Percentiles rank a stretch among this genome's conserved stretches.
Conservation (phyloP, 2,113 vertebrate genomes). For the Crotalus helleri region DNA sequence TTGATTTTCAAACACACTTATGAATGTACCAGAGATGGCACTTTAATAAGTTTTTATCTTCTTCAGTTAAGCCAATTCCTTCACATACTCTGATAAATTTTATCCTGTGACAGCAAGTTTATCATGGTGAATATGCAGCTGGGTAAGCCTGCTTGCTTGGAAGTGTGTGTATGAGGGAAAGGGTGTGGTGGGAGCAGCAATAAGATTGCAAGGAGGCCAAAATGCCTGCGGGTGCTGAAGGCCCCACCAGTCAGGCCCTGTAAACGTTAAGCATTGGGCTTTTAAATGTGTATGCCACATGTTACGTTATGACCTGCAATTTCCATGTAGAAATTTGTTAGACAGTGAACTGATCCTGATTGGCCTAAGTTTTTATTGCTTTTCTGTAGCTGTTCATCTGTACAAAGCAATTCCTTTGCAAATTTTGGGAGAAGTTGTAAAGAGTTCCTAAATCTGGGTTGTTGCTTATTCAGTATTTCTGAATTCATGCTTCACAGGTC, state of each 20-base stretch:
- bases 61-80: background rate
- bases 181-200: background rate
- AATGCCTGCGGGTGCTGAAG: background rate
- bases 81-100: background rate
- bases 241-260: background rate
- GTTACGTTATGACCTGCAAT: background rate
- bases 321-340: background rate
- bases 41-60: background rate
- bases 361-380: background rate
- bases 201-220: background rate
- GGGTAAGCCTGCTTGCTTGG: background rate
- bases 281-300: background rate
- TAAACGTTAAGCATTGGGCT: background rate
- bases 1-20: background rate
- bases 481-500: background rate
- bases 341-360: background rate
- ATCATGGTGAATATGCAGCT: background rate
- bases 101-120: background rate
- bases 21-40: background rate
- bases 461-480: background rate
- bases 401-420: background rate
- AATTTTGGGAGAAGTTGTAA: background rate
- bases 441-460: background rate
- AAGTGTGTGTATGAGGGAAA: background rate
- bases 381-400: background rate